phyloP scores from a whole-genome alignment of 2,888 invertebrate species.

The Brassicogethes aeneus region DNA sequence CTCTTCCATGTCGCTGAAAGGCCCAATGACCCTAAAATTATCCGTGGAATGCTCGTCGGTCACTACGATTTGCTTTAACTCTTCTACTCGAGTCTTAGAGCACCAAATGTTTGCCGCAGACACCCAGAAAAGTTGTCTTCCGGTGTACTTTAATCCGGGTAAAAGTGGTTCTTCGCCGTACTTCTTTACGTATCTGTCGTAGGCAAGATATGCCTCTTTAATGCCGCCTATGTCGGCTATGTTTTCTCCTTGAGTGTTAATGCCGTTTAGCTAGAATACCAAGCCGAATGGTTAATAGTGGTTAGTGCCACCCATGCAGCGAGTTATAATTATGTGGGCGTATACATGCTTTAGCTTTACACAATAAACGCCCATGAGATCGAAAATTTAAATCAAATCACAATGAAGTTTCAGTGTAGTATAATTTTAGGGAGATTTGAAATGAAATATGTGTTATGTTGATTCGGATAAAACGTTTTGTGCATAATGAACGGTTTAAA shows the following conservation, averaged over 20 bases:
- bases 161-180: slow-evolving; percentile 32
- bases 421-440: no score
- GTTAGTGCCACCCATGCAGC: slow-evolving; percentile 15
- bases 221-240: slow-evolving; percentile 93
- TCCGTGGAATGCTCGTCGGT: slow-evolving; percentile 42
- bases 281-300: slow-evolving; percentile 16
- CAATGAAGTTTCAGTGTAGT: no score
- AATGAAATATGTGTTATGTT: no score
- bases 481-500: no score
- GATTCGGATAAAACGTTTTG: no score
- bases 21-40: slow-evolving; percentile 50
- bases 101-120: slow-evolving; percentile 56
- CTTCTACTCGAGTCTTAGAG: slow-evolving; percentile 35
- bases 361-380: no score
- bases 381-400: no score
- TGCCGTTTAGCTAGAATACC: slow-evolving; percentile 67
- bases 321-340: no score
- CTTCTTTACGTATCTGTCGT: slow-evolving; percentile 32
- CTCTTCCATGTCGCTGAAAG: slow-evolving; percentile 50
- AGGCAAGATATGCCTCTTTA: slow-evolving; percentile 66
- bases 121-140: slow-evolving; percentile 49
- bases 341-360: no score
- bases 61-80: slow-evolving; percentile 32
- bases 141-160: slow-evolving; percentile 35
- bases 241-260: slow-evolving; percentile 89